These are phyloP conservation scores for Serinus canaria DNA, from an alignment of 2,113 vertebrate genomes.

Conservation along the genomic window DNA sequence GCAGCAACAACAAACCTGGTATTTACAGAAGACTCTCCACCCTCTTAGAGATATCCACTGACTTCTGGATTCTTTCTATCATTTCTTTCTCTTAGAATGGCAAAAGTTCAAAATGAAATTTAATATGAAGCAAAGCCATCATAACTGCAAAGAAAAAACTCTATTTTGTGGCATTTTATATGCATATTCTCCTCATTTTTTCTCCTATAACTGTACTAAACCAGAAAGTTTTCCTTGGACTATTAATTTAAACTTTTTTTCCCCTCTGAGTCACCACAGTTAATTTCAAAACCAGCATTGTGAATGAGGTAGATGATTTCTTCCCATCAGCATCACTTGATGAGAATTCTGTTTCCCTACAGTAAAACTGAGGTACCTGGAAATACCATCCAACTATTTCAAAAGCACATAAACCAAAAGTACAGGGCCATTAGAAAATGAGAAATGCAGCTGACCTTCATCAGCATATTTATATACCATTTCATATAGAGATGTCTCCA, in stretches of 20 bases:
- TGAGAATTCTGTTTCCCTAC: neutral
- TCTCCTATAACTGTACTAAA: neutral
- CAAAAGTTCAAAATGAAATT: neutral
- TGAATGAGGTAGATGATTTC: neutral
- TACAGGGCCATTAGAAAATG: neutral
- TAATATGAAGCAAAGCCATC: neutral
- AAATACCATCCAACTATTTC: slow-evolving; percentile 7
- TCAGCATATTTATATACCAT: neutral
- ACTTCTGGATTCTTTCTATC: neutral
- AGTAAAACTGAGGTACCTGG: neutral
- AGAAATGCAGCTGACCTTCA: neutral
- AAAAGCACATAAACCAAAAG: neutral
- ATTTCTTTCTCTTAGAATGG: neutral
- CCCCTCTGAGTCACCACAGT: neutral
- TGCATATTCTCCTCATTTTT: neutral
- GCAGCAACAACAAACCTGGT: neutral
- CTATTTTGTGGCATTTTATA: neutral
- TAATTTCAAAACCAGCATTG: slow-evolving; percentile 39
- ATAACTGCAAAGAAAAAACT: neutral
- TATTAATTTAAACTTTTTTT: neutral
- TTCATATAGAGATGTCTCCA: neutral
- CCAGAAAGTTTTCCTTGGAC: neutral
- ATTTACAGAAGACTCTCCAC: neutral
- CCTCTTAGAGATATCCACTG: neutral
- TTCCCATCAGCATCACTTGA: neutral